Evolutionary conservation across 1,140 invertebrate genomes (phyloP).

Genomic region (Brachionus plicatilis): DNA sequence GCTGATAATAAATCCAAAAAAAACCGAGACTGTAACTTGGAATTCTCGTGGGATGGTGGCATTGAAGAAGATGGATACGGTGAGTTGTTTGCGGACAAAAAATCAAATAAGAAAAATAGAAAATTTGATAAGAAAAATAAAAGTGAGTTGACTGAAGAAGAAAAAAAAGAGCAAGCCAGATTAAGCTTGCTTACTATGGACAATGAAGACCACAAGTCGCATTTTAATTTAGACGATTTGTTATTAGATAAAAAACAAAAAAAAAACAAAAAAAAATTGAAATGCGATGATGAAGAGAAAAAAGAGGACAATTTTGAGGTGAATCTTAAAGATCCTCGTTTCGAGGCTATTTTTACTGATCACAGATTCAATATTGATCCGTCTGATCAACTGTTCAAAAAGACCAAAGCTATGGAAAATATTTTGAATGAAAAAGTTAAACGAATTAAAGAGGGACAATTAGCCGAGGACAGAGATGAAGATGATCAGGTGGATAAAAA

Average conservation of each 20-base stretch:
- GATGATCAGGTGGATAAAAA: conserved; percentile 4
- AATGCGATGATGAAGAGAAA: neutral
- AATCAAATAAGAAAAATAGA: neutral
- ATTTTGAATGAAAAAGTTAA: conserved; percentile 37
- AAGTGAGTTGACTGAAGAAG: neutral
- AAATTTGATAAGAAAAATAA: neutral
- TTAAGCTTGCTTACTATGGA: conserved; percentile 26
- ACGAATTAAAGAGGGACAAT: neutral
- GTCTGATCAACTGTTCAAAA: conserved; percentile 29
- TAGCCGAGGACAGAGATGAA: neutral
- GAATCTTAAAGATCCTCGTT: conserved; percentile 11
- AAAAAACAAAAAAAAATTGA: neutral
- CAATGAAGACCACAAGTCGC: conserved; percentile 17
- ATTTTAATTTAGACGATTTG: conserved; percentile 36
- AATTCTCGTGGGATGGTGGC: conserved; percentile 16
- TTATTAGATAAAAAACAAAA: conserved; percentile 23
- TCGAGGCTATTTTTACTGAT: conserved; percentile 28
- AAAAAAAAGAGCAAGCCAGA: conserved; percentile 35
- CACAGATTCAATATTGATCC: conserved; percentile 36
- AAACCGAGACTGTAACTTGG: conserved; percentile 12
- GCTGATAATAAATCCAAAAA: neutral
- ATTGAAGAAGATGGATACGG: neutral
- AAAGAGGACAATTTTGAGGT: conserved; percentile 27
- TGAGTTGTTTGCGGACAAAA: neutral
- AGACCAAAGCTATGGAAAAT: conserved; percentile 27